Base-by-base conservation (phyloP, 2,113 vertebrate genomes). In the Chloropsis hardwickii region DNA sequence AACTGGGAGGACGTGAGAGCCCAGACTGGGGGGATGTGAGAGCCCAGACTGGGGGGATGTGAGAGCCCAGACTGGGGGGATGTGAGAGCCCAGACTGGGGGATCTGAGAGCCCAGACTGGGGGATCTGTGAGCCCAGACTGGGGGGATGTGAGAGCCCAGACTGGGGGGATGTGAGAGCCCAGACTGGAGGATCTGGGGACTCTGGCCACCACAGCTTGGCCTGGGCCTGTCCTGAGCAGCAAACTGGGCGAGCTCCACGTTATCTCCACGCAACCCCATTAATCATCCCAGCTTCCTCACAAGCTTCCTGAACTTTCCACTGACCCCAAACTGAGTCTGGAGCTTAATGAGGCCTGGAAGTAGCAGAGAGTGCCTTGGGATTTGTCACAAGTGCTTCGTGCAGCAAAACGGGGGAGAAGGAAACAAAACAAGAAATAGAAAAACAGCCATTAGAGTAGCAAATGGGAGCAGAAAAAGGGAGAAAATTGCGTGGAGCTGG, bases 291-390 rank as follows among this genome's bases (percentile, higher is more conserved):
- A 4, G 50, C 92, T 80, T 85, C 91, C 87, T 90, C 58, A 9
- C 0, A 4, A 82, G 74, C 45, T 80, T n/a, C 56, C 5, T 93
- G 92, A 94, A 70, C 96, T 77, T 66, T 47, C 67, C 85, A 7
- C 31, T 94, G 96, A 94, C 87, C 95, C 85, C 28, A 45, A n/a
- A 16, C 29, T 7, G 24, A 31, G 62, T 47, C 76, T 44, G 22
- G 81, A 88, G 93, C 60, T 88, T 86, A 88, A 95, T 70, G 93
- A 96, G 88, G 39, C 87, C 74, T 29, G 23, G 29, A 31, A 76
- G 81, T 12, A 37, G 74, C 62, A 60, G 74, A 56, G 70, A 4
- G 47, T 0, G 18, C 10, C 67, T 47, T 29, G 87, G 91, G 87
- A 51, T 93, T 76, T 70, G 71, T 53, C 78, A 54, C 56, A 65